These are phyloP conservation scores for Apamea epomidion DNA, from an alignment of 2,888 invertebrate genomes.

Conservation along the genomic window DNA sequence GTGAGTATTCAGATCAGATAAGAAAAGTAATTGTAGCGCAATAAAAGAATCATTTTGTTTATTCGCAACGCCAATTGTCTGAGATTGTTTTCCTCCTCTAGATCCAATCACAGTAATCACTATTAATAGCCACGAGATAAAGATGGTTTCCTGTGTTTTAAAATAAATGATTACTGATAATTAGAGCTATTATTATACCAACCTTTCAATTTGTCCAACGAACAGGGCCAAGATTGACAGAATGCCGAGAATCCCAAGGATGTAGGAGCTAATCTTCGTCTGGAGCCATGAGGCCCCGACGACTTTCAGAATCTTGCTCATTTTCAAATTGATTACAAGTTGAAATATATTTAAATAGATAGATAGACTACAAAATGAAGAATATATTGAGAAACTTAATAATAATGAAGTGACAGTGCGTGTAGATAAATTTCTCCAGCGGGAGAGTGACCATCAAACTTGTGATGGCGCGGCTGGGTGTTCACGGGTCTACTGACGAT, in stretches of 20 bases:
- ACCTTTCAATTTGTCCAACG: slow-evolving; percentile 93
- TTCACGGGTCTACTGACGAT: slow-evolving; percentile 78
- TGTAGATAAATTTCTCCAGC: slow-evolving; percentile 86
- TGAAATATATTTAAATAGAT: slow-evolving; percentile 64
- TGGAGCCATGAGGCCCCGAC: slow-evolving; percentile 95
- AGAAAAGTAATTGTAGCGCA: slow-evolving; percentile 38
- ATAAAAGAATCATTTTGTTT: slow-evolving; percentile 36
- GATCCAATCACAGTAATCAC: slow-evolving; percentile 36
- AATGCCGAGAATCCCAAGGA: slow-evolving; percentile 92
- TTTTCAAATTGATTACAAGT: slow-evolving; percentile 70
- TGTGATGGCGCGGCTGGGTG: slow-evolving; percentile 73
- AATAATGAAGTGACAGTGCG: slow-evolving; percentile 90
- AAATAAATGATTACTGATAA: slow-evolving; percentile 22
- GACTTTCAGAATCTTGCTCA: slow-evolving; percentile 93
- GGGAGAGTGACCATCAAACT: slow-evolving; percentile 87
- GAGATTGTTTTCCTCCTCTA: slow-evolving; percentile 26
- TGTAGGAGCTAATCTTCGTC: slow-evolving; percentile 93
- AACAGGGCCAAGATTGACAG: slow-evolving; percentile 93
- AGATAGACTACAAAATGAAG: slow-evolving; percentile 86
- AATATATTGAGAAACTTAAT: slow-evolving; percentile 89
- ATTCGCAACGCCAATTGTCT: slow-evolving; percentile 48
- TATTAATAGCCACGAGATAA: slow-evolving; percentile 14
- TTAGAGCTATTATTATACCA: slow-evolving; percentile 63
- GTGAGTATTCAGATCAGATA: slow-evolving; percentile 38
- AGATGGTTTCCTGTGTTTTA: slow-evolving; percentile 46